Evolutionary conservation across 2,888 invertebrate genomes (phyloP), one percentile per base, ranked within the genome.

Genomic region (Autographa pulchrina): DNA sequence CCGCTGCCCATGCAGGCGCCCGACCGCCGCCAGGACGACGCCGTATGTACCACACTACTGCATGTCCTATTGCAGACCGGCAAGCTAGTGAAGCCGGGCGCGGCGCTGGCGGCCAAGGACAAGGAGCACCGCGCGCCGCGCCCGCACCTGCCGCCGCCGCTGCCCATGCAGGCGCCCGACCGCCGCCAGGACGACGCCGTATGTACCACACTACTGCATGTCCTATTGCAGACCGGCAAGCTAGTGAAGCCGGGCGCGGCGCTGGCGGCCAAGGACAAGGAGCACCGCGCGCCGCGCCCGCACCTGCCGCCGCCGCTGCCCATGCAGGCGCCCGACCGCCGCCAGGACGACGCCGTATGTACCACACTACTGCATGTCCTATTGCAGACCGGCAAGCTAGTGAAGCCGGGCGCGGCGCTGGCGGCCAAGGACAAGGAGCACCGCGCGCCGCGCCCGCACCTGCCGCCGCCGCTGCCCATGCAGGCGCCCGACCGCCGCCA

Each of bases 1-100:
- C 87, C 88, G 66, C 89, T 89, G 81, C 86, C 86, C 84, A 89
- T 91, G 48, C 92, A 91, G 77, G 90, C 89, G 68, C 58, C 71
- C 77, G 65, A 81, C 80, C 61, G 18, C 89, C 89, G 41, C 82
- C 89, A 16, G 75, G 90, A 1, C 77, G 65, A 80, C 81, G 62
- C 75, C 80, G 76, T 80, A 25, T 76, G 74, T 79, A 41, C 16
- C n/a, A 48, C 48, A 48, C 48, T 16, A 6, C 48, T 25, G 25
- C 25, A 25, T 25, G 25, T 25, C 25, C 25, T 25, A 25, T 25
- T 25, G 25, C 25, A 25, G 25, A 25, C 25, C 25, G 25, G 25
- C 25, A 25, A 25, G 25, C 25, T 25, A 25, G 25, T 25, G 25
- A 25, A 25, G 25, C 25, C 25, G 25, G 25, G 3, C 25, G n/a